phyloP scores from a whole-genome alignment of 2,113 vertebrate species.

The Ctenomys sociabilis region DNA sequence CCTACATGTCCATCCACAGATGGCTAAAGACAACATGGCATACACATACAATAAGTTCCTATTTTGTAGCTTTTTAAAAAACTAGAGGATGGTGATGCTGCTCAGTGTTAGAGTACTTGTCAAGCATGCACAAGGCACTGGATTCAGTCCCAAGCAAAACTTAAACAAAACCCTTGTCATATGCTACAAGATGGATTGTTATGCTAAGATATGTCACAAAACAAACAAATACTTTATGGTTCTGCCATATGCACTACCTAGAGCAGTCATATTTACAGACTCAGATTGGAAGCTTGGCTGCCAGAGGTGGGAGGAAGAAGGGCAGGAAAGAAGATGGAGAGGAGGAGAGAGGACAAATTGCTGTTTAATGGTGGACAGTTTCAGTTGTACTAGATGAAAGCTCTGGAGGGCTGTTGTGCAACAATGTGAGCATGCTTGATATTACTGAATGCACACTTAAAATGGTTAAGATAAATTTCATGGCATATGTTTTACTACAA shows the following conservation, averaged over 20 bases:
- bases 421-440: too few relatives aligned
- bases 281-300: neutral
- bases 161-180: neutral
- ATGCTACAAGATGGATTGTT: neutral
- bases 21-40: neutral
- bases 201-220: neutral
- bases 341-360: neutral
- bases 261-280: neutral
- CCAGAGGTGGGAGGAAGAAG: neutral
- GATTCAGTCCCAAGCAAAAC: neutral
- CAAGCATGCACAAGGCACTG: neutral
- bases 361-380: neutral
- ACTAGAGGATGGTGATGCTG: neutral
- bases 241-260: neutral
- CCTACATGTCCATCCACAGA: neutral
- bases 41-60: neutral
- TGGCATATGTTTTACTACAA: neutral
- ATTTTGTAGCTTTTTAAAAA: neutral
- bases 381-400: neutral
- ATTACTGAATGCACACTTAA: neutral
- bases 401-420: neutral
- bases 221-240: neutral
- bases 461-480: neutral
- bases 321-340: neutral
- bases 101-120: neutral